Conservation (phyloP, 2,113 vertebrate genomes). For the Sphyrna mokarran region DNA sequence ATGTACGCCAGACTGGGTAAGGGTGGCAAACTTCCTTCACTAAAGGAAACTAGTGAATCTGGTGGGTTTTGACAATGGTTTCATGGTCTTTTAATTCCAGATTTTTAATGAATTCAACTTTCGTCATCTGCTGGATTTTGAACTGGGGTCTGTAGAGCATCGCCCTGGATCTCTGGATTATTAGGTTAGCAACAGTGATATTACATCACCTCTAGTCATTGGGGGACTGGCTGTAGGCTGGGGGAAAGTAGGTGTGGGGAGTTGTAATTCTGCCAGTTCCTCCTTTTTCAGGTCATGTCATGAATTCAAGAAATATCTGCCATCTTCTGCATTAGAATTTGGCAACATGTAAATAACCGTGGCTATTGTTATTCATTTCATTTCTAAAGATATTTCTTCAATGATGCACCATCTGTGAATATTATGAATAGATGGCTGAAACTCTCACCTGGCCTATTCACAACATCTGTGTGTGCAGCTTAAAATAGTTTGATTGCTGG, state of each 20-base stretch:
- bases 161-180: too few relatives aligned
- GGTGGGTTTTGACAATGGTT: too few relatives aligned
- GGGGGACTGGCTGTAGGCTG: neutral
- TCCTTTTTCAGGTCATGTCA: neutral
- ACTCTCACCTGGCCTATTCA: neutral
- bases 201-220: too few relatives aligned
- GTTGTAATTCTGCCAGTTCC: neutral
- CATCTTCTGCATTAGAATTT: neutral
- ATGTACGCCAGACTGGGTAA: too few relatives aligned
- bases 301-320: neutral
- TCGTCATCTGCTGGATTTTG: too few relatives aligned
- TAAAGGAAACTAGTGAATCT: too few relatives aligned
- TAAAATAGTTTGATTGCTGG: constrained; percentile 3
- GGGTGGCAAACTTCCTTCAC: too few relatives aligned
- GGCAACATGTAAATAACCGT: neutral
- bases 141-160: too few relatives aligned
- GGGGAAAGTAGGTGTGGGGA: neutral
- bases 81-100: too few relatives aligned
- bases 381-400: neutral
- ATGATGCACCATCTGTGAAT: too few relatives aligned
- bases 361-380: neutral
- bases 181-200: too few relatives aligned
- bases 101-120: too few relatives aligned
- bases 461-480: neutral
- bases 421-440: neutral